These are phyloP conservation scores for Sycobia sp. DNA, from an alignment of 1,140 invertebrate genomes.

Conservation along the genomic window DNA sequence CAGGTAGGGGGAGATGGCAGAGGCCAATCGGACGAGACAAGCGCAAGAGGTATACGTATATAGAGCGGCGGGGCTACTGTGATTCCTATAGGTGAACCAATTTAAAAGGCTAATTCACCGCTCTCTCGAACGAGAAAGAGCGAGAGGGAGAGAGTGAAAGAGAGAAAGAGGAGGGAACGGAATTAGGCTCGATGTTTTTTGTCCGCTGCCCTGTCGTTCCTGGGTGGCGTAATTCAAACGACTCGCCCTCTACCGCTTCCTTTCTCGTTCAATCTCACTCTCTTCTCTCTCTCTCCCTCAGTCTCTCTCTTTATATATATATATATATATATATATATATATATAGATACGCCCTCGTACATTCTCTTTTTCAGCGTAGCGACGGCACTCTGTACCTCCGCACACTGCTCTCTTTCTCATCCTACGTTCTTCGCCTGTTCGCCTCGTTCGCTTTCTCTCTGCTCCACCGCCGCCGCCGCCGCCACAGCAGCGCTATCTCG, in stretches of 20 bases:
- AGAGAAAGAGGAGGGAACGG: conserved; percentile 42
- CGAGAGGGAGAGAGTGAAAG: conserved; percentile 39
- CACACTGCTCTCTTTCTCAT: too few species aligned
- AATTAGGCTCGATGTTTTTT: conserved; percentile 55
- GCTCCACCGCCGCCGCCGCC: not conserved
- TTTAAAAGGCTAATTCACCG: conserved; percentile 60
- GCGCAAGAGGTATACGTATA: too few species aligned
- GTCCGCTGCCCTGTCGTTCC: conserved; percentile 33
- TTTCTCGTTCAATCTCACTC: conserved; percentile 3
- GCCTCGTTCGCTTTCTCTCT: not conserved
- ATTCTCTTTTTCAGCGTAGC: too few species aligned
- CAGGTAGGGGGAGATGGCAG: too few species aligned
- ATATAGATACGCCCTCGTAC: too few species aligned
- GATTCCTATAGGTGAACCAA: conserved; percentile 51
- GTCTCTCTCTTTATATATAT: too few species aligned
- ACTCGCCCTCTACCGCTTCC: conserved; percentile 20
- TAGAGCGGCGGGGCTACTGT: conserved; percentile 32
- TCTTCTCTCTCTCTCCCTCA: not conserved
- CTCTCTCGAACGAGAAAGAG: conserved; percentile 40
- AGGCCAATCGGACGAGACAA: conserved; percentile 5
- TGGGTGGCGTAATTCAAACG: conserved; percentile 44
- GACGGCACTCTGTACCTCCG: too few species aligned
- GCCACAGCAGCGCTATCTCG: too few species aligned
- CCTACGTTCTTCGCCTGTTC: too few species aligned
- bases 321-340: too few species aligned